Evolutionary conservation across 1,140 invertebrate genomes (phyloP).

Genomic region (Centruroides vittatus): DNA sequence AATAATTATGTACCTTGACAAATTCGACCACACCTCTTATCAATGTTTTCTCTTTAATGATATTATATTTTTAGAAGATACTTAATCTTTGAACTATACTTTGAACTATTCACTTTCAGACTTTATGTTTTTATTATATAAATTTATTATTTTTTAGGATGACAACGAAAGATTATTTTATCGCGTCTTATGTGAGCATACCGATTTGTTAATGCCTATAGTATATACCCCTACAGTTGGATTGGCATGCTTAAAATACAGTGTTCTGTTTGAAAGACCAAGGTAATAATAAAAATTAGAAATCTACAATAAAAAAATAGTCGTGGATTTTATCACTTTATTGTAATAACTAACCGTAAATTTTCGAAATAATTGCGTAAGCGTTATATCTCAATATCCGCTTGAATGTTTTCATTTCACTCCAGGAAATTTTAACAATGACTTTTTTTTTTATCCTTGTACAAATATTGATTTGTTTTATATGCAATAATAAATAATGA

Average conservation of each 20-base stretch:
- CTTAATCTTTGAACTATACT: not conserved
- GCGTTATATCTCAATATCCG: no score
- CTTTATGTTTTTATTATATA: not conserved
- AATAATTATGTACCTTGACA: not conserved
- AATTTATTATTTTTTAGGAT: conserved; percentile 45
- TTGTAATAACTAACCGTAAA: no score
- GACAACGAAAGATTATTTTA: conserved; percentile 94
- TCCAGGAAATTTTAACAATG: no score
- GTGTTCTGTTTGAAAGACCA: conserved; percentile 82
- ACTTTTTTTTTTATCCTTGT: no score
- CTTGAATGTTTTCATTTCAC: no score
- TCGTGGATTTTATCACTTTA: no score
- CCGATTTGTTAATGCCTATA: conserved; percentile 91
- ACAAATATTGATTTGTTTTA: no score
- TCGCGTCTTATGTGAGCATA: conserved; percentile 77
- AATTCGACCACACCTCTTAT: no score
- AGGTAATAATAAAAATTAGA: conserved; percentile 33
- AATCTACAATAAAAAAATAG: no score
- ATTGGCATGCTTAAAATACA: conserved; percentile 91
- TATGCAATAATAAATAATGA: no score
- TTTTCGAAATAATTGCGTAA: no score
- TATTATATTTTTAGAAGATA: not conserved
- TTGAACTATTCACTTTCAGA: not conserved
- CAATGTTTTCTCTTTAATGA: not conserved
- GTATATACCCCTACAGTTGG: conserved; percentile 98